Percentiles rank a stretch among this genome's conserved stretches.
Evolutionary conservation across 2,113 vertebrate genomes (phyloP).

Genomic region (Xenopus laevis): DNA sequence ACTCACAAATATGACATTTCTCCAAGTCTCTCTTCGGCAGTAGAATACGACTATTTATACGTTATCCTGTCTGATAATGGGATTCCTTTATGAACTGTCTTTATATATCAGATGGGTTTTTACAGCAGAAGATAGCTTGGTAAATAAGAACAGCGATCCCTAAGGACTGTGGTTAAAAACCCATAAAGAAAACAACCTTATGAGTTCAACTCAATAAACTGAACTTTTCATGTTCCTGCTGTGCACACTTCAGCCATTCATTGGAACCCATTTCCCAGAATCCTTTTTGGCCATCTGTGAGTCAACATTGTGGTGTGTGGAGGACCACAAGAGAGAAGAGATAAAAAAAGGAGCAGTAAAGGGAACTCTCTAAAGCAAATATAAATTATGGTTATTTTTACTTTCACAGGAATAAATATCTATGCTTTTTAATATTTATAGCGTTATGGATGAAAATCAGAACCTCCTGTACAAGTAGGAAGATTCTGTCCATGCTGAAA

Average conservation of each 20-base stretch:
- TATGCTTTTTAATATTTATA: constrained; percentile 5
- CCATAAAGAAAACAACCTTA: constrained; percentile 25
- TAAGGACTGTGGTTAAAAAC: constrained; percentile 1
- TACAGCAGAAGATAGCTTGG: constrained; percentile 1
- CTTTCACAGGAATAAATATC: constrained; percentile 6
- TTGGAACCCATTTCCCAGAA: constrained; percentile 22
- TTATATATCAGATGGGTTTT: no score
- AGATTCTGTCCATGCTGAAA: neutral
- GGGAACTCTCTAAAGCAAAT: constrained; percentile 35
- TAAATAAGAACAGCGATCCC: neutral
- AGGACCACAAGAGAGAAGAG: constrained; percentile 14
- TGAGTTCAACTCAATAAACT: constrained; percentile 23
- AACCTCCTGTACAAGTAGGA: neutral
- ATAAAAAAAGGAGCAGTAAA: constrained; percentile 17
- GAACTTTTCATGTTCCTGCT: constrained; percentile 12
- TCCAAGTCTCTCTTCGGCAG: no score
- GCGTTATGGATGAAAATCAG: neutral
- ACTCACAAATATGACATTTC: no score
- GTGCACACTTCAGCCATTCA: constrained; percentile 18
- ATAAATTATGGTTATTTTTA: constrained; percentile 26
- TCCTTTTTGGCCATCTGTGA: constrained; percentile 24
- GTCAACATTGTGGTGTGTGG: constrained; percentile 33
- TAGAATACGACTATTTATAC: no score
- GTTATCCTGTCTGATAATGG: no score
- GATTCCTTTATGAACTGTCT: no score